phyloP scores from a whole-genome alignment of 1,140 invertebrate species.

The Diprion similis region DNA sequence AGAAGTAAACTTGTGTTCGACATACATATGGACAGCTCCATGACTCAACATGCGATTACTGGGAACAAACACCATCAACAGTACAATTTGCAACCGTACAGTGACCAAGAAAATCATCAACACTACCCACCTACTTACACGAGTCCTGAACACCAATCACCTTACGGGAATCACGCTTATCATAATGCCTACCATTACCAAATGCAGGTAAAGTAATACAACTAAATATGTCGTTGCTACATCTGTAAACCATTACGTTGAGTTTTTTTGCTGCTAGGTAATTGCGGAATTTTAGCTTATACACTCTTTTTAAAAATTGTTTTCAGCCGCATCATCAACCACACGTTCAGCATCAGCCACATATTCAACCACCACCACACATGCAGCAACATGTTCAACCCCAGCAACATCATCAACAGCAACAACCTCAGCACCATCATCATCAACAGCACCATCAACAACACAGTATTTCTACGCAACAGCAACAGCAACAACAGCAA shows the following conservation, averaged over 20 bases:
- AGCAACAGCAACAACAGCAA: conserved; percentile 33
- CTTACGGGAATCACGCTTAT: conserved; percentile 41
- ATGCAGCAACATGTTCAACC: conserved; percentile 37
- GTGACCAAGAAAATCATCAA: conserved; percentile 53
- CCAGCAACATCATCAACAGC: conserved; percentile 34
- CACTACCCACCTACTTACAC: conserved; percentile 39
- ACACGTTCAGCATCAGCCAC: conserved; percentile 14
- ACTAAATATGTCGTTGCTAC: background rate
- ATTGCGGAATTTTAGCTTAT: too few species aligned
- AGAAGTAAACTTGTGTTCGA: conserved; percentile 59
- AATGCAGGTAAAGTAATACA: conserved; percentile 31
- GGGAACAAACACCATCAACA: conserved; percentile 48
- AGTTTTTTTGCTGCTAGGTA: too few species aligned
- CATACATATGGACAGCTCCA: conserved; percentile 68
- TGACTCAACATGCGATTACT: conserved; percentile 59
- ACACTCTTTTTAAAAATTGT: background rate
- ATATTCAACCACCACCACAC: conserved; percentile 33
- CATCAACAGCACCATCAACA: conserved; percentile 33
- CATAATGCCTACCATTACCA: conserved; percentile 53
- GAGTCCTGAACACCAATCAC: conserved; percentile 43
- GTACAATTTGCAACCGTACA: conserved; percentile 45
- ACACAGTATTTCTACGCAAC: background rate
- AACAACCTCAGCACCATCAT: conserved; percentile 30
- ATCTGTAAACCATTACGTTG: too few species aligned
- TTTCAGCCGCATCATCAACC: conserved; percentile 12